Base-by-base conservation (phyloP, 1,140 invertebrate species). In the Cylas formicarius region DNA sequence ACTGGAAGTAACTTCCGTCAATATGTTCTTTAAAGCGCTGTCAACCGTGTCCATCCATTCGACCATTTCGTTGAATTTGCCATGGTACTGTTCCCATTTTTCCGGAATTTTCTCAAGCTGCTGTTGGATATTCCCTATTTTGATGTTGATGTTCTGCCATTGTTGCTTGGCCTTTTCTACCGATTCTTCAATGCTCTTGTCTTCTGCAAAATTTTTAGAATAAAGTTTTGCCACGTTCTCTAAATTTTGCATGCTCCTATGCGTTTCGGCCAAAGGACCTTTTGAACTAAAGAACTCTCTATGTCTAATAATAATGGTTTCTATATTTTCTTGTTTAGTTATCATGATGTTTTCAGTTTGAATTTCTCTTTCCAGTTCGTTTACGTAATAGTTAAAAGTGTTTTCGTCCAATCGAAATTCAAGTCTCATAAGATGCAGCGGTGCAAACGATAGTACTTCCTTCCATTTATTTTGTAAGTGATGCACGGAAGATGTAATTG, bases 31-130 rank as follows among this genome's bases (percentile, higher is more conserved):
- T 45, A 94, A 73, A 18, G 82, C 82, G 37, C 73, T 73, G 59
- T 95, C 90, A 0, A 96, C 86, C 31, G 78, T 75, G 58, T 90
- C 81, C 86, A 95, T 92, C 89, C 91, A 96, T 26, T 70, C 66
- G n/a, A 81, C 77, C 77, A 95, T 89, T 40, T 86, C 82, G 18
- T 75, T 72, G 59, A 90, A 90, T 73, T 82, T 90, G 29, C 77
- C 65, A 65, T 81, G 80, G 55, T 95, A 95, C 6, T 79, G 75
- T 40, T 84, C 80, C 91, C 90, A 94, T 61, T 91, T 83, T 38
- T 89, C 83, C 3, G 90, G 90, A 48, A 94, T 84, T 63, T 90
- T 81, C 54, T 89, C 82, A 21, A 95, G 65, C 45, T 90, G 83
- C 42, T 81, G 71, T 29, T 78, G 73, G 42, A 92, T 74, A 43